phyloP scores from a whole-genome alignment of 2,888 invertebrate species.

The Agrotis clavis region DNA sequence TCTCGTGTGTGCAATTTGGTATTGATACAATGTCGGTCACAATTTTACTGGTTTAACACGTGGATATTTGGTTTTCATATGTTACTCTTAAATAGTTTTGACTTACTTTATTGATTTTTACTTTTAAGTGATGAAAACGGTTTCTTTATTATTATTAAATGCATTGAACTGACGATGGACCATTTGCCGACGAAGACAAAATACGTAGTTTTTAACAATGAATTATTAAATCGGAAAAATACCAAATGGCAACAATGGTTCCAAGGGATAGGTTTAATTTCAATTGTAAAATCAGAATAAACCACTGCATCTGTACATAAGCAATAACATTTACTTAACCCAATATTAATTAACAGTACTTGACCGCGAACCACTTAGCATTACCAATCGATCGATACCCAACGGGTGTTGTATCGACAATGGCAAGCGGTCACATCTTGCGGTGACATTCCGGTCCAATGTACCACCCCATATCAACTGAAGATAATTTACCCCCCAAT shows the following conservation, averaged over 20 bases:
- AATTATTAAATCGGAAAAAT: no score
- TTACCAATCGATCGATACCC: conserved; percentile 57
- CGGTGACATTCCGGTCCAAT: conserved; percentile 59
- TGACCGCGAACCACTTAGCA: conserved; percentile 58
- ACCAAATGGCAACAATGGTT: no score
- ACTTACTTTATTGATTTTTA: no score
- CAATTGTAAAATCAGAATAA: not conserved
- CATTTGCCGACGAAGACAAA: no score
- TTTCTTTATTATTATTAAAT: not conserved
- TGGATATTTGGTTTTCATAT: not conserved
- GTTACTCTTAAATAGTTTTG: not conserved
- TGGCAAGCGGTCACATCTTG: conserved; percentile 59
- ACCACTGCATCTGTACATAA: conserved; percentile 5
- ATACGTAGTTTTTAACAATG: no score
- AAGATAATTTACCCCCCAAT: conserved; percentile 57
- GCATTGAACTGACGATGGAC: not conserved
- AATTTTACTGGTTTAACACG: conserved; percentile 22
- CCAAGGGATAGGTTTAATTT: not conserved
- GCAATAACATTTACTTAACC: not conserved
- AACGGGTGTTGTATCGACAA: conserved; percentile 60
- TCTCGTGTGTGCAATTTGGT: not conserved
- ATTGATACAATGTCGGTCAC: not conserved
- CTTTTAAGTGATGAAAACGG: no score
- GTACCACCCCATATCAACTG: conserved; percentile 52
- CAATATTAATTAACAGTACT: conserved; percentile 41